phyloP scores from a whole-genome alignment of 2,113 vertebrate species.

The Anguilla rostrata region DNA sequence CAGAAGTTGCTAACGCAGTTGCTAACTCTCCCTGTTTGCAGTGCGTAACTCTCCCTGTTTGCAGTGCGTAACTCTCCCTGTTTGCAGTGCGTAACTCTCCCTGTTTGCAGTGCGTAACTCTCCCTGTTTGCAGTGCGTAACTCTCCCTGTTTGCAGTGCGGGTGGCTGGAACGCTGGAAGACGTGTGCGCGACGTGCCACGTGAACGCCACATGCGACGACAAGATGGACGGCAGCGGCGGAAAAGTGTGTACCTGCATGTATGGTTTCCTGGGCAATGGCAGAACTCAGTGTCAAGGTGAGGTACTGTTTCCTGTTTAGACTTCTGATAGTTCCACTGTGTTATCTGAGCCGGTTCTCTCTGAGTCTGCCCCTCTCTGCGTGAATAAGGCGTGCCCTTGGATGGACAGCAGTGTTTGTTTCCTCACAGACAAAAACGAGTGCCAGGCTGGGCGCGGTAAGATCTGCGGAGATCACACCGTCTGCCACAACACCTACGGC shows the following conservation, averaged over 20 bases:
- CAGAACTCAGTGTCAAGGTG: constrained; percentile 82
- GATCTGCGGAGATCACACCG: constrained; percentile 86
- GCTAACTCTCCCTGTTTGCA: neutral
- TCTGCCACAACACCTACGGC: constrained; percentile 87
- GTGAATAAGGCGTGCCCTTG: neutral
- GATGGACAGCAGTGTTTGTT: neutral
- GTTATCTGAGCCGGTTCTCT: neutral
- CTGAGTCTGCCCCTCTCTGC: neutral
- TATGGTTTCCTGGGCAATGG: constrained; percentile 93
- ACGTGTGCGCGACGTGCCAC: constrained; percentile 85
- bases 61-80: neutral
- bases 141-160: neutral
- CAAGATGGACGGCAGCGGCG: constrained; percentile 69
- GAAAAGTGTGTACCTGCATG: constrained; percentile 86
- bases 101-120: neutral
- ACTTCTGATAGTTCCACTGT: neutral
- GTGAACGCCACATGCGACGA: constrained; percentile 79
- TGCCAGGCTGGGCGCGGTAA: constrained; percentile 78
- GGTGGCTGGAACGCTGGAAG: constrained; percentile 33
- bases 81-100: no score
- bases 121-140: neutral
- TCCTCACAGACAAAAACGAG: constrained; percentile 87
- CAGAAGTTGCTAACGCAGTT: no score
- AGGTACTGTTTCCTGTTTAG: constrained; percentile 31
- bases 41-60: neutral